Evolutionary conservation across 1,140 invertebrate species (phyloP).

Genomic region (Lucilia cuprina): DNA sequence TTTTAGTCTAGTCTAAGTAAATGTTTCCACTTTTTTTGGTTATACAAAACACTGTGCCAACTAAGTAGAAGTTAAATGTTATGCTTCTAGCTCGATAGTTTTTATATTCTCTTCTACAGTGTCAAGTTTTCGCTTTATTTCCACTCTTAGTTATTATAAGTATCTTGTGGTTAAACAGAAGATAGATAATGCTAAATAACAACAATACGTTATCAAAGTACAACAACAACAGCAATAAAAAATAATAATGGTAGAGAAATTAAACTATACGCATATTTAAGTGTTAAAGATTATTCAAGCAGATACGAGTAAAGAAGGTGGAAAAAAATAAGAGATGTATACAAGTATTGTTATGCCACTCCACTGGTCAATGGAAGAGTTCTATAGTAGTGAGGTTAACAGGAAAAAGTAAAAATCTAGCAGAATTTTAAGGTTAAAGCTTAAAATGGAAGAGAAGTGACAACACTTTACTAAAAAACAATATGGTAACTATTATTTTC

Average conservation of each 20-base stretch:
- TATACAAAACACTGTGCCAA: background rate
- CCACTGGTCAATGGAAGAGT: too few relatives aligned
- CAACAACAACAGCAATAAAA: background rate
- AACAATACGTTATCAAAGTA: background rate
- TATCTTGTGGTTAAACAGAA: conserved; percentile 19
- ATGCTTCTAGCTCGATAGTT: background rate
- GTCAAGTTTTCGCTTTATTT: background rate
- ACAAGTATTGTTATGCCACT: too few relatives aligned
- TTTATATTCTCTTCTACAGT: background rate
- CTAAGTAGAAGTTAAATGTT: background rate
- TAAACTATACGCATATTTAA: conserved; percentile 21
- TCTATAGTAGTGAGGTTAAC: too few relatives aligned
- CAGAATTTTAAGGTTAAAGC: too few relatives aligned
- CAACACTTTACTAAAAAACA: too few relatives aligned
- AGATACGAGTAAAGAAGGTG: background rate
- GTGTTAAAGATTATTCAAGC: conserved; percentile 22
- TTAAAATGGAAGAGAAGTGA: too few relatives aligned
- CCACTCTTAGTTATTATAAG: too few relatives aligned
- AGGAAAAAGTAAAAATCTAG: too few relatives aligned
- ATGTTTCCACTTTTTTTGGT: background rate
- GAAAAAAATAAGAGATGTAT: background rate
- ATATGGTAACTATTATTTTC: too few relatives aligned
- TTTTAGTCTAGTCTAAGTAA: too few relatives aligned
- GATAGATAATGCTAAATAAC: conserved; percentile 25
- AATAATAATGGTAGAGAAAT: background rate